These are phyloP conservation scores for Atta cephalotes DNA, from an alignment of 1,140 invertebrate species.

Conservation along the genomic window DNA sequence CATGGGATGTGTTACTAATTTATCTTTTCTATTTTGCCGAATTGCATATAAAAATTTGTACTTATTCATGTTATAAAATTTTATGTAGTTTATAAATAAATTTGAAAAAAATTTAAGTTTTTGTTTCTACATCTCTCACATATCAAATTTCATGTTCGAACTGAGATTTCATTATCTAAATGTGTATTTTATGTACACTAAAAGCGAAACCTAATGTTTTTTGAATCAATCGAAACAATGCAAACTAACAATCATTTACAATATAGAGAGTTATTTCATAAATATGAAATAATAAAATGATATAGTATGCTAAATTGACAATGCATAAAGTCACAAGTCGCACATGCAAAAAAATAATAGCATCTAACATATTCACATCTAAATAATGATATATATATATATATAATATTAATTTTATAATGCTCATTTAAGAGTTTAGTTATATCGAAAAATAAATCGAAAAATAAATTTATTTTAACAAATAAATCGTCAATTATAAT, in stretches of 20 bases:
- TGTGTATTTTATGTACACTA: not conserved
- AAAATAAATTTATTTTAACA: not conserved
- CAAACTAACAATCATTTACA: not conserved
- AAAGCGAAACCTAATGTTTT: not conserved
- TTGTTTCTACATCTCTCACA: not conserved
- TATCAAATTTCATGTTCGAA: not conserved
- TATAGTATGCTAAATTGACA: not conserved
- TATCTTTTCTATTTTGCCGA: not conserved
- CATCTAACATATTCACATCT: too few species aligned
- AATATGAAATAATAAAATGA: not conserved
- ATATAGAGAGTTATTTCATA: not conserved
- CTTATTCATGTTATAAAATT: not conserved
- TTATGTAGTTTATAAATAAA: conserved; percentile 13
- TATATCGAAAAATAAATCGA: not conserved
- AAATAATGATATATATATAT: too few species aligned
- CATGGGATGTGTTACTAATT: too few species aligned
- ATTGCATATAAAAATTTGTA: not conserved
- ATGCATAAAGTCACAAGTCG: not conserved
- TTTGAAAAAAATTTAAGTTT: not conserved
- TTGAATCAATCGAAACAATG: not conserved
- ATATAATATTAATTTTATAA: not conserved
- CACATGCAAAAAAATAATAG: not conserved
- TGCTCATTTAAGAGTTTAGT: not conserved
- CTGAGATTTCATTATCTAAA: not conserved
- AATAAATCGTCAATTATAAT: not conserved